These are phyloP conservation scores for Cottus gobio DNA, from an alignment of 2,113 vertebrate species.

Conservation along the genomic window DNA sequence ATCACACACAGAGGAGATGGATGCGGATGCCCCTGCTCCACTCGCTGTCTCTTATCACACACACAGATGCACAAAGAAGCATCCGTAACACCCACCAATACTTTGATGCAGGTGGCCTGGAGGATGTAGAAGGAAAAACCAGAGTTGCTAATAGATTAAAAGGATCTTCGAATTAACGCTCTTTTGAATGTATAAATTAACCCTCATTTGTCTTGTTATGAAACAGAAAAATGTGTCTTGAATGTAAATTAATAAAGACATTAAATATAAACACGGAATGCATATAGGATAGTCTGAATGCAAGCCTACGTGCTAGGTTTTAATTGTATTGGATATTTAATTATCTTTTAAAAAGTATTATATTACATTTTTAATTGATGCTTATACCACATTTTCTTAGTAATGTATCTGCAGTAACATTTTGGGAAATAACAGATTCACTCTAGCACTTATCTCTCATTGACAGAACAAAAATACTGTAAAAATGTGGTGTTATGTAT, in stretches of 20 bases:
- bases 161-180: slow-evolving; percentile 28
- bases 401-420: slow-evolving; percentile 5
- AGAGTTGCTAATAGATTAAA: slow-evolving; percentile 39
- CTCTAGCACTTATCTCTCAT: slow-evolving; percentile 17
- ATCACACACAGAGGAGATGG: slow-evolving; percentile 48
- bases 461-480: slow-evolving; percentile 2
- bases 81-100: background rate
- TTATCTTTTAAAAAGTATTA: background rate
- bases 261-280: slow-evolving; percentile 11
- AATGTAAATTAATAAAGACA: slow-evolving; percentile 48
- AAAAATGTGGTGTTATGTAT: slow-evolving; percentile 33
- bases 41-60: slow-evolving; percentile 10
- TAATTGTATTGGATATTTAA: background rate
- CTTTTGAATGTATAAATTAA: slow-evolving; percentile 43
- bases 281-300: background rate
- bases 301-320: background rate
- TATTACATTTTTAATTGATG: background rate
- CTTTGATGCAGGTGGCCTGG: slow-evolving; percentile 69
- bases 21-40: slow-evolving; percentile 33
- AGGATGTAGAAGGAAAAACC: slow-evolving; percentile 28
- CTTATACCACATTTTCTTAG: background rate
- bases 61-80: slow-evolving; percentile 29
- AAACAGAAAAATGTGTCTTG: slow-evolving; percentile 8
- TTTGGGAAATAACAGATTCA: slow-evolving; percentile 24
- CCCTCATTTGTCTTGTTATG: slow-evolving; percentile 37